These are phyloP conservation scores for Drosophila greeni DNA, from an alignment of 2,888 invertebrate genomes.

Conservation along the genomic window DNA sequence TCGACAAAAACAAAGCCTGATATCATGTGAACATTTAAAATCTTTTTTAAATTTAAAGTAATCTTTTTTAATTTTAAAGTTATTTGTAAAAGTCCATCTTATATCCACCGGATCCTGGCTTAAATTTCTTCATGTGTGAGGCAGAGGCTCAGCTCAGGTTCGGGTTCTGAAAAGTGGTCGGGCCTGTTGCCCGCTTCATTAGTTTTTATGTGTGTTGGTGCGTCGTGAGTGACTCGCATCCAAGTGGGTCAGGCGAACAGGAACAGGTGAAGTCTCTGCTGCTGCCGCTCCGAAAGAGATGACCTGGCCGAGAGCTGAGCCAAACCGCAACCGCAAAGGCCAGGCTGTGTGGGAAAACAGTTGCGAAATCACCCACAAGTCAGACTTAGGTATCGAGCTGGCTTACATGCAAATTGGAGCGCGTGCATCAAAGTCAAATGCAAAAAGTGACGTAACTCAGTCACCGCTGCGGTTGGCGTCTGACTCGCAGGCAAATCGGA, in stretches of 20 bases:
- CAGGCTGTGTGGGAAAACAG: slow-evolving; percentile 38
- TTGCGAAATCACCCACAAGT: slow-evolving; percentile 69
- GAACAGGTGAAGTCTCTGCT: slow-evolving; percentile 50
- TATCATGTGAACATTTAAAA: no score
- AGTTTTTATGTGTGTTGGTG: slow-evolving; percentile 48
- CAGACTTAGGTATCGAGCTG: slow-evolving; percentile 39
- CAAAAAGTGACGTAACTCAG: slow-evolving; percentile 42
- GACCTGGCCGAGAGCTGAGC: slow-evolving; percentile 19
- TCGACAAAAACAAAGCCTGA: no score
- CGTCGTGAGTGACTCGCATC: slow-evolving; percentile 58
- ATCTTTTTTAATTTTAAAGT: no score
- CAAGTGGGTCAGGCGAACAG: slow-evolving; percentile 71
- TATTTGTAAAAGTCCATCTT: neutral
- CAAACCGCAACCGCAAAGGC: slow-evolving; percentile 56
- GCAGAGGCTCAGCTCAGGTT: slow-evolving; percentile 14
- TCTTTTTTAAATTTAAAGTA: no score
- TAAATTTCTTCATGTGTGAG: neutral
- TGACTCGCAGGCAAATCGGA: slow-evolving; percentile 27
- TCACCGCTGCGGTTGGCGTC: slow-evolving; percentile 27
- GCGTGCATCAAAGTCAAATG: slow-evolving; percentile 71
- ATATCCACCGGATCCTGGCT: neutral
- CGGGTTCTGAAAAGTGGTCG: slow-evolving; percentile 63
- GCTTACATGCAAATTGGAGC: slow-evolving; percentile 72
- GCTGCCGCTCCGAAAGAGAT: slow-evolving; percentile 13
- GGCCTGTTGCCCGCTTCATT: slow-evolving; percentile 63